phyloP scores from a whole-genome alignment of 2,797 vertebrate genomes.

The Podarcis siculus region DNA sequence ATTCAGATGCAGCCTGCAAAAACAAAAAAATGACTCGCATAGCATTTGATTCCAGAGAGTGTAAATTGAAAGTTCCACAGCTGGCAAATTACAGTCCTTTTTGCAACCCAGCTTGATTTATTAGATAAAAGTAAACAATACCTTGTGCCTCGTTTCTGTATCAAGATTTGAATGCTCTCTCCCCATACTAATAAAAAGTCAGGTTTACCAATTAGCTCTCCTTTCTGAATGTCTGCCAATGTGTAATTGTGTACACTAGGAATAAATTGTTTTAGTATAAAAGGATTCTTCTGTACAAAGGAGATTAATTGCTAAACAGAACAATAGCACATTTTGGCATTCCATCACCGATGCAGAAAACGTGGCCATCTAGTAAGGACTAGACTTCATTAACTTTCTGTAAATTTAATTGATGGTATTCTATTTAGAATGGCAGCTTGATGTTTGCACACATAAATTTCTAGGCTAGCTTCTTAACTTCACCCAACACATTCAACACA shows the following conservation, averaged over 20 bases:
- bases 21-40: background rate
- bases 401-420: slow-evolving; percentile 49
- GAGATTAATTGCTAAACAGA: slow-evolving; percentile 66
- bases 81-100: slow-evolving; percentile 25
- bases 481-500: background rate
- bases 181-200: slow-evolving; percentile 46
- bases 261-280: slow-evolving; percentile 59
- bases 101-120: slow-evolving; percentile 19
- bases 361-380: slow-evolving; percentile 47
- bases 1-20: background rate
- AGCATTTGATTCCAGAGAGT: background rate
- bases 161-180: slow-evolving; percentile 5
- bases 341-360: slow-evolving; percentile 55
- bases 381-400: slow-evolving; percentile 61
- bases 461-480: background rate
- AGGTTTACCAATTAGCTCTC: slow-evolving; percentile 56
- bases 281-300: slow-evolving; percentile 57
- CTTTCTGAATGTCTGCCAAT: slow-evolving; percentile 46
- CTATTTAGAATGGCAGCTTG: slow-evolving; percentile 29
- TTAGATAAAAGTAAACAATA: slow-evolving; percentile 46
- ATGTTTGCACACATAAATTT: slow-evolving; percentile 32
- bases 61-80: slow-evolving; percentile 16
- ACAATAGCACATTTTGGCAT: slow-evolving; percentile 49
- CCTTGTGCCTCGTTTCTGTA: slow-evolving; percentile 23
- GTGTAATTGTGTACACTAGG: slow-evolving; percentile 60